Base-by-base conservation (phyloP, 1,140 invertebrate genomes). In the Drosophila kohkoa region DNA sequence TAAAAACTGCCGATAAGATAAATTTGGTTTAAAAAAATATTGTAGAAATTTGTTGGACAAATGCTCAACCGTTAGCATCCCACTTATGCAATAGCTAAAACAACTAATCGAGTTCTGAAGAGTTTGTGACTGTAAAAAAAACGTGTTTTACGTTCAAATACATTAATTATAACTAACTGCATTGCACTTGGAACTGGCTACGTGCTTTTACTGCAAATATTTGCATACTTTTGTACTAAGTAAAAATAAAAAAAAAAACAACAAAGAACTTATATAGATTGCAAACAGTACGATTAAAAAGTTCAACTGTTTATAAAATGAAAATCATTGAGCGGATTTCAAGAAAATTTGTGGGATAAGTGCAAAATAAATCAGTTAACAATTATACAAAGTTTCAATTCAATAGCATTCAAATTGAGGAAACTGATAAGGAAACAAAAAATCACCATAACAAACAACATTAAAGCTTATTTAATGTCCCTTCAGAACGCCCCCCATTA, bases 101-200 rank as follows among this genome's bases (percentile, higher is more conserved):
- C 20, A 25, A 62, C 35, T 52, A 51, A 52, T 32, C 46, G 45
- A 45, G 28, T 25, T 41, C 15, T 41, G 13, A 3, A 3, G 32
- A 11, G 13, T 45, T 10, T 3, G n/a, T 43, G n/a, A 7, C 35
- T 25, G 35, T 10, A 49, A 11, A 8, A n/a, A 52, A 78, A 81
- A 86, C 82, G 82, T 86, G 82, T 79, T 81, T 82, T 52, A 70
- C 45, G 75, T 64, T 62, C 13, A 13, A 48, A 68, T 71, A 54
- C 35, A 67, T 28, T 51, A 72, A 69, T 73, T 76, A 66, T 28
- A 49, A 13, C 70, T 51, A 65, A 54, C 41, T 60, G 28, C 25
- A 66, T 28, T 75, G 57, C 45, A 62, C 45, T 81, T 81, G 54
- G 63, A 65, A 46, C 64, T 15, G 28, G 15, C 41, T 48, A 82